These are phyloP conservation scores for Drosophila flavopinicola DNA, from an alignment of 2,888 invertebrate genomes.

Conservation along the genomic window DNA sequence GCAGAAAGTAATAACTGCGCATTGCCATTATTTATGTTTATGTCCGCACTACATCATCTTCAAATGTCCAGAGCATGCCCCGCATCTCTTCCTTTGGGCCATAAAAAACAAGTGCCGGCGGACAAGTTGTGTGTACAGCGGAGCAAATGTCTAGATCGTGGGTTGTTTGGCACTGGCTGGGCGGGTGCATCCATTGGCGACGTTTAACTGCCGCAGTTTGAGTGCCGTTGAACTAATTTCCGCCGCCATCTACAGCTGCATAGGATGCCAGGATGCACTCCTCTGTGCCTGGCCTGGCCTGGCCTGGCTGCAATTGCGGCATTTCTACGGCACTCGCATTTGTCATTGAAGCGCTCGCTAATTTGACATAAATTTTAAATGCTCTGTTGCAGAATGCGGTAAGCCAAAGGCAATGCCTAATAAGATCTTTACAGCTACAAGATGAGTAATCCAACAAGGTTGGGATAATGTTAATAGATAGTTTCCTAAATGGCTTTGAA, in stretches of 20 bases:
- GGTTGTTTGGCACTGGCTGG: constrained; percentile 8
- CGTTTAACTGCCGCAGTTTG: constrained; percentile 71
- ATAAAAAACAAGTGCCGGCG: constrained; percentile 74
- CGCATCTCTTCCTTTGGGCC: constrained; percentile 37
- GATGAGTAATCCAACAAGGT: constrained; percentile 1
- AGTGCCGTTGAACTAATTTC: constrained; percentile 75
- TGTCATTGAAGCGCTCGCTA: constrained; percentile 69
- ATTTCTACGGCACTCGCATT: constrained; percentile 51
- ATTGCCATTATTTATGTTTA: constrained; percentile 80
- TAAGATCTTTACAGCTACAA: constrained; percentile 5
- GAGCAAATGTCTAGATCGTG: constrained; percentile 40
- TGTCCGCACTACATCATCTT: constrained; percentile 78
- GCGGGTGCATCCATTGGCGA: constrained; percentile 42
- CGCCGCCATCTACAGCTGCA: constrained; percentile 41
- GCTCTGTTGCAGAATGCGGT: constrained; percentile 51
- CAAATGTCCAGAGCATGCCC: constrained; percentile 62
- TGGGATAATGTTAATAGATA: neutral
- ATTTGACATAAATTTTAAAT: constrained; percentile 71
- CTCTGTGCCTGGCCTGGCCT: constrained; percentile 7
- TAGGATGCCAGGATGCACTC: constrained; percentile 40
- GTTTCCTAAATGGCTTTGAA: constrained; percentile 6
- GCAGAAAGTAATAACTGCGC: constrained; percentile 77
- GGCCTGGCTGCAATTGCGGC: constrained; percentile 23
- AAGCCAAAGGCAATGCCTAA: constrained; percentile 22
- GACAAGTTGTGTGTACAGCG: constrained; percentile 50